phyloP scores from a whole-genome alignment of 2,797 vertebrate species.

The Bradypodion pumilum region DNA sequence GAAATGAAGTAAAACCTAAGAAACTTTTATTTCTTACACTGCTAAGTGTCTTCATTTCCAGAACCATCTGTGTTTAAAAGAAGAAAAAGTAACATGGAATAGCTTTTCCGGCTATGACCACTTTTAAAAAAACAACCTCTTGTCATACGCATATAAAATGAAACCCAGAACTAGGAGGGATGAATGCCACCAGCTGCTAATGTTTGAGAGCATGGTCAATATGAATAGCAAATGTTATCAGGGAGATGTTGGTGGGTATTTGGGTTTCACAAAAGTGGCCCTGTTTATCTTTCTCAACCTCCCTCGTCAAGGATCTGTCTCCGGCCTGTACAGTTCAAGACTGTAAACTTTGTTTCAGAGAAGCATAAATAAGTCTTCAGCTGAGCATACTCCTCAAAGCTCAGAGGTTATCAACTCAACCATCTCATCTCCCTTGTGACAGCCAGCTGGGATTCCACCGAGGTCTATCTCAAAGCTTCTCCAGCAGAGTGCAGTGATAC shows the following conservation, averaged over 20 bases:
- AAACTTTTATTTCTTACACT: conserved; percentile 16
- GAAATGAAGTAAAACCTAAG: background rate
- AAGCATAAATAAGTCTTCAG: conserved; percentile 12
- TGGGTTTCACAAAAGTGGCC: conserved; percentile 27
- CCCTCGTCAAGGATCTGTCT: conserved; percentile 40
- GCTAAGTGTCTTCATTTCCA: conserved; percentile 6
- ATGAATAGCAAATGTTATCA: background rate
- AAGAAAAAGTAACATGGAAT: conserved; percentile 21
- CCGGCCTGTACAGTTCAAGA: conserved; percentile 20
- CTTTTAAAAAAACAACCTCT: conserved; percentile 16
- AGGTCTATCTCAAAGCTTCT: conserved; percentile 71
- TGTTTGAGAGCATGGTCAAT: conserved; percentile 1
- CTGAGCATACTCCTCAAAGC: conserved; percentile 34
- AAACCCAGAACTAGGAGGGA: background rate
- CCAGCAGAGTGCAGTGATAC: conserved; percentile 83
- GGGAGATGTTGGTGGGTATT: conserved; percentile 16
- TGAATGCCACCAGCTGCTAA: conserved; percentile 27
- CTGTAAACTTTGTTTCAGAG: conserved; percentile 9
- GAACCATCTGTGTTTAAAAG: background rate
- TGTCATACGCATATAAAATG: conserved; percentile 10
- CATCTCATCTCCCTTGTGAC: conserved; percentile 71
- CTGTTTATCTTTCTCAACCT: conserved; percentile 35
- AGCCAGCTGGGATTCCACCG: conserved; percentile 45
- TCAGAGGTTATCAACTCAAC: conserved; percentile 48
- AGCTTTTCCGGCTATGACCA: conserved; percentile 4